phyloP scores from a whole-genome alignment of 2,888 invertebrate species.

The Eudemis profundana region DNA sequence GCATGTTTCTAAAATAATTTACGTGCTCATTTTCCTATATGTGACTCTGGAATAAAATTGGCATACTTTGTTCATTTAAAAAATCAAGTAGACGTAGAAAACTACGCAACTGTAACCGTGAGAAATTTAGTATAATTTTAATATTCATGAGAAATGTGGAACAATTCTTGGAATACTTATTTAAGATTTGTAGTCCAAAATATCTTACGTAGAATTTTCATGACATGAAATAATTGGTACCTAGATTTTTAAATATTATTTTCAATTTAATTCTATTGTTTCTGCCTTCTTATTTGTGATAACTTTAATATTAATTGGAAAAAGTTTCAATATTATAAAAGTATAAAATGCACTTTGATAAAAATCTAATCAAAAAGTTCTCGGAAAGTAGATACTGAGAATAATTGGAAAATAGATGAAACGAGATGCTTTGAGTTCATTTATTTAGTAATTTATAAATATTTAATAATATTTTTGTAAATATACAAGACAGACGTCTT shows the following conservation, averaged over 20 bases:
- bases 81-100: not conserved
- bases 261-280: not conserved
- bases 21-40: no score
- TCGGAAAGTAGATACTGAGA: not conserved
- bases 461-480: no score
- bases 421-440: not conserved
- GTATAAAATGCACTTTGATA: not conserved
- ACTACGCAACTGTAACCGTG: not conserved
- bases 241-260: not conserved
- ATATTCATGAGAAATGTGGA: not conserved
- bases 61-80: not conserved
- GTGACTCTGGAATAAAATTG: no score
- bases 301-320: not conserved
- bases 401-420: constrained; percentile 10
- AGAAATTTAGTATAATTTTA: constrained; percentile 4
- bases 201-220: not conserved
- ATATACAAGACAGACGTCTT: not conserved
- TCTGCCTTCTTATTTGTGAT: not conserved
- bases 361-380: constrained; percentile 18
- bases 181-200: not conserved
- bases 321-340: not conserved
- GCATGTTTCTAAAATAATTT: no score
- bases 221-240: not conserved
- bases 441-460: constrained; percentile 6
- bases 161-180: not conserved